Percentiles rank a stretch among this genome's conserved stretches.
phyloP scores from a whole-genome alignment of 2,888 invertebrate species.

The Cheilosia grossa region DNA sequence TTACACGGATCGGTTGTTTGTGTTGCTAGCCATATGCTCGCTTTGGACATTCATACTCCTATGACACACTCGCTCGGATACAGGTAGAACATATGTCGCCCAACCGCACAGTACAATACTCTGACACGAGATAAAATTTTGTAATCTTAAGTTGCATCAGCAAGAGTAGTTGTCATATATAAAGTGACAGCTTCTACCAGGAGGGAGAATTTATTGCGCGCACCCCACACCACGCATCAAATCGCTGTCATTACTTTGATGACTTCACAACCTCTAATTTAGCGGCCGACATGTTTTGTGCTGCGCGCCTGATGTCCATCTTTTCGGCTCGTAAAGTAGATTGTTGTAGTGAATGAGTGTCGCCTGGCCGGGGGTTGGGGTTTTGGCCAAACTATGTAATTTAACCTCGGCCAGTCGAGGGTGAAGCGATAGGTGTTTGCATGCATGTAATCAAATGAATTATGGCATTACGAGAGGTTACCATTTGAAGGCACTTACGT shows the following conservation, averaged over 20 bases:
- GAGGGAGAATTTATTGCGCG: conserved; percentile 36
- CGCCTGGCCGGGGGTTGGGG: conserved; percentile 26
- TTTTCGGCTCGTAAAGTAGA: conserved; percentile 43
- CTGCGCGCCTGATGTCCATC: conserved; percentile 68
- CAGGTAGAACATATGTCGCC: conserved; percentile 71
- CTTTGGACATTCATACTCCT: conserved; percentile 26
- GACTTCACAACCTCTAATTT: conserved; percentile 74
- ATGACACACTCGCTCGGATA: conserved; percentile 46
- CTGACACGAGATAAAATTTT: conserved; percentile 67
- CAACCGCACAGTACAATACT: conserved; percentile 32
- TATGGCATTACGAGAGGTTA: conserved; percentile 64
- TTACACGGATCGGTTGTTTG: conserved; percentile 68
- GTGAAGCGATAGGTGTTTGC: conserved; percentile 64
- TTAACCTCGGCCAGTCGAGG: conserved; percentile 68
- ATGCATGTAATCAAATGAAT: conserved; percentile 74
- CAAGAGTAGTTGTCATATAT: conserved; percentile 28
- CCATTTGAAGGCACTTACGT: conserved; percentile 53
- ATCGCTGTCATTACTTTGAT: conserved; percentile 72
- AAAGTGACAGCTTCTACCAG: not conserved
- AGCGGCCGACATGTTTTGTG: conserved; percentile 26
- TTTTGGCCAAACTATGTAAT: conserved; percentile 53
- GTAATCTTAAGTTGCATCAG: conserved; percentile 71
- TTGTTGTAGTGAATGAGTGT: conserved; percentile 46
- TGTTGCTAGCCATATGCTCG: conserved; percentile 73
- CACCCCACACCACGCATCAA: conserved; percentile 40